phyloP scores from a whole-genome alignment of 2,797 vertebrate species.

The Paratrypauchen microcephalus region DNA sequence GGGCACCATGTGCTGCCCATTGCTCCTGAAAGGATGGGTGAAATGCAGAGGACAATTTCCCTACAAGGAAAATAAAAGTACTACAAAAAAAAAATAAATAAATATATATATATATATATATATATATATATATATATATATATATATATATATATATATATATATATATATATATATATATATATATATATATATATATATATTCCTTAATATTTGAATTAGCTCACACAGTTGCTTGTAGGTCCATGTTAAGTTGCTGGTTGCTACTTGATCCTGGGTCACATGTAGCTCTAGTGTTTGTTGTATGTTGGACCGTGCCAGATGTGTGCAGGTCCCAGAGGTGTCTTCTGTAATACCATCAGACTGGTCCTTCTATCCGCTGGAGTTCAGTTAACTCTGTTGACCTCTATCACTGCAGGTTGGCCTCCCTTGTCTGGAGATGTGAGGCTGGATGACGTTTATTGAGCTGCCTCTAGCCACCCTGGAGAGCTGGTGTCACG shows the following conservation, averaged over 20 bases:
- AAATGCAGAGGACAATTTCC: no score
- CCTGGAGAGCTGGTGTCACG: constrained; percentile 23
- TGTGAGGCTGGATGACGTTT: constrained; percentile 38
- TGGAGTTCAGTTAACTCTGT: constrained; percentile 59
- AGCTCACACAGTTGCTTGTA: no score
- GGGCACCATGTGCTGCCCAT: no score
- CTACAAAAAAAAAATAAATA: no score
- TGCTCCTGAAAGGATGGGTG: no score
- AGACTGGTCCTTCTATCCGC: constrained; percentile 49
- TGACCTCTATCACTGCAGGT: constrained; percentile 60
- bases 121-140: no score
- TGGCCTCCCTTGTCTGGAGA: constrained; percentile 39
- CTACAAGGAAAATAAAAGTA: no score
- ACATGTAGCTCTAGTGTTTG: background rate
- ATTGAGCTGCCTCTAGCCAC: constrained; percentile 40
- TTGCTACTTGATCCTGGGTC: background rate
- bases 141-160: no score
- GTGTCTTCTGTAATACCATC: constrained; percentile 26
- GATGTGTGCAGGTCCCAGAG: constrained; percentile 6
- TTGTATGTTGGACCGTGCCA: background rate
- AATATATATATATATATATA: no score
- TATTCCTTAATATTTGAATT: no score
- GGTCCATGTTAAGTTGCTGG: background rate
- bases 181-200: no score
- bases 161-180: no score